Conservation (phyloP, 1,140 invertebrate species). For the Trichomalopsis sarcophagae region DNA sequence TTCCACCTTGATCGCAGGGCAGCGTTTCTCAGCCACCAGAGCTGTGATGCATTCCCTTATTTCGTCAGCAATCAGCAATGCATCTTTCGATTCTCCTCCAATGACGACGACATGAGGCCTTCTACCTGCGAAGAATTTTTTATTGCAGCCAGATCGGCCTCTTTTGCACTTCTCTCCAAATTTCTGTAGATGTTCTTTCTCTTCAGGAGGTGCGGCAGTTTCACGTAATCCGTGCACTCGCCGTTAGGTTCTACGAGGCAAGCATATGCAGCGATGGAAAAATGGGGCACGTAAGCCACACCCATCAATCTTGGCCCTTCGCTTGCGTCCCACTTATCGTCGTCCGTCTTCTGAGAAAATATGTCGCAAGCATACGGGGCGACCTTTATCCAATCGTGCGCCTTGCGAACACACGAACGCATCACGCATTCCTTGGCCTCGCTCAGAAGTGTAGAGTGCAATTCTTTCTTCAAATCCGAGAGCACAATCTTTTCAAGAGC, state of each 20-base stretch:
- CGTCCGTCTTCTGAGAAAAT: conserved; percentile 86
- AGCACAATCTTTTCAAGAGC: conserved; percentile 92
- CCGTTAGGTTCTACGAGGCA: conserved; percentile 92
- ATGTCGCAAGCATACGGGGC: conserved; percentile 87
- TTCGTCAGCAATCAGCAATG: conserved; percentile 89
- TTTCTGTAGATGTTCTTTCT: conserved; percentile 84
- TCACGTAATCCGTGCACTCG: conserved; percentile 92
- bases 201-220: conserved; percentile 90
- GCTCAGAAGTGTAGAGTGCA: conserved; percentile 85
- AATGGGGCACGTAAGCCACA: conserved; percentile 91
- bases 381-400: conserved; percentile 77
- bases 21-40: conserved; percentile 91
- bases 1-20: conserved; percentile 91
- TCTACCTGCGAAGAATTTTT: conserved; percentile 89
- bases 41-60: conserved; percentile 85
- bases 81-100: conserved; percentile 92
- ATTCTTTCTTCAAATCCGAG: conserved; percentile 92
- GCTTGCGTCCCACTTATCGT: conserved; percentile 88
- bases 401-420: too few relatives aligned
- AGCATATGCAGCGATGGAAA: conserved; percentile 90
- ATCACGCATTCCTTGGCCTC: conserved; percentile 93
- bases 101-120: conserved; percentile 95
- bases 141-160: conserved; percentile 88
- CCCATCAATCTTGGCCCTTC: conserved; percentile 92
- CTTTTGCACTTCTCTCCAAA: conserved; percentile 83